Evolutionary conservation across 2,113 vertebrate genomes (phyloP), one percentile per base, ranked within the genome.

Genomic region (Leuciscus idus): DNA sequence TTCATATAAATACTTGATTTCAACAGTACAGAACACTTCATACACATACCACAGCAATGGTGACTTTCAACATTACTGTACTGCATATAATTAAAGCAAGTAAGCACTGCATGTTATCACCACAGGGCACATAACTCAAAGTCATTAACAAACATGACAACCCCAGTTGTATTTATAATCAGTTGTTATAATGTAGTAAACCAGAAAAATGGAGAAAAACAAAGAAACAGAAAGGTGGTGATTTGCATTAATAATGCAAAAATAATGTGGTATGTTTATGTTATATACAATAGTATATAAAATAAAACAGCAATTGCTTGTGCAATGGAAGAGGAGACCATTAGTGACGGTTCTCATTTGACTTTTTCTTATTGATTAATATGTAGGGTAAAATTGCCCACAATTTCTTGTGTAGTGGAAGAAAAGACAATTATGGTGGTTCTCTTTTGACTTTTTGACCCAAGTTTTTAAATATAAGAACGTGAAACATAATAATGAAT

Each of bases 141-240:
- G 75, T 77, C 28, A 77, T 55, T 77, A 33, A 77, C 46, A 77
- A 33, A 30, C 48, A 77, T 33, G 74, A 21, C 28, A 19, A 28
- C 13, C 12, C 66, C n/a, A 62, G 61, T 6, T 52, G 46, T 77
- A 15, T 19, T 77, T 55, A 77, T 19, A 55, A 30, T 26, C 48
- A 30, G 7, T 43, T 72, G 19, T 36, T 36, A 33, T 70, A 19
- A 36, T 70, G 66, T 43, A 72, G 33, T 72, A 23, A 72, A 43
- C 1, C 5, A 5, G 9, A 1, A 10, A 12, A 39, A 43, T 2
- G 0, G 4, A 15, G 23, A 48, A 74, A 46, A 48, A 72, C 15
- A 12, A 43, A 72, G 0, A 72, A 72, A n/a, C 26, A 28, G 73
- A 15, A 50, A 50, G n/a, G 12, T 15, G 43, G 23, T 1, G 2